Evolutionary conservation across 92 coral and sea anemone genomes (phyloP).

Genomic region (Hydrozoanthus gracilis): DNA sequence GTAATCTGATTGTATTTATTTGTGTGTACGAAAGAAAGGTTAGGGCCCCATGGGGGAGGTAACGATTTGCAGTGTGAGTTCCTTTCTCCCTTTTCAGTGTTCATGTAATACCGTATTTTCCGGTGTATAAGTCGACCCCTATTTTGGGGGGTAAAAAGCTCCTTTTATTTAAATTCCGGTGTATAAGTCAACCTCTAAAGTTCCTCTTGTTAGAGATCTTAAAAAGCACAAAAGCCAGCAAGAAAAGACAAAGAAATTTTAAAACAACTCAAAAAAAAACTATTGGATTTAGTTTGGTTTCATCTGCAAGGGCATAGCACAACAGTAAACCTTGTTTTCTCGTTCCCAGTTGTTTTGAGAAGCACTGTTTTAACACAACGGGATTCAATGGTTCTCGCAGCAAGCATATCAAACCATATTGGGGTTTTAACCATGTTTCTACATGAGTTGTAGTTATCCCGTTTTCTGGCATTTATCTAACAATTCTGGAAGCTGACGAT

Average conservation of each 20-base stretch:
- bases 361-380: constrained; percentile 7
- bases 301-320: constrained; percentile 51
- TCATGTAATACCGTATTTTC: too few relatives aligned
- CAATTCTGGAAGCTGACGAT: too few relatives aligned
- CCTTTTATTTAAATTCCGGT: not conserved
- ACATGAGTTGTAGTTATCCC: constrained; percentile 1
- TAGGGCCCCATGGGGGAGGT: too few relatives aligned
- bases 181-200: not conserved
- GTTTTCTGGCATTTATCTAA: constrained; percentile 17
- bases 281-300: constrained; percentile 58
- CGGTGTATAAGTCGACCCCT: too few relatives aligned
- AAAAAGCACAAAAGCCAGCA: not conserved
- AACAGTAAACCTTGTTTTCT: constrained; percentile 58
- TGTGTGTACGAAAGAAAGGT: too few relatives aligned
- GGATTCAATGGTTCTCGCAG: constrained; percentile 45
- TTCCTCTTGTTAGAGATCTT: not conserved
- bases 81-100: too few relatives aligned
- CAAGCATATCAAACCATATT: constrained; percentile 66
- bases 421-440: not conserved
- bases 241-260: too few relatives aligned
- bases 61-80: too few relatives aligned
- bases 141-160: not conserved
- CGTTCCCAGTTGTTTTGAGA: constrained; percentile 51
- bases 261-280: not conserved
- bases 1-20: too few relatives aligned